Conservation (phyloP, 2,113 vertebrate genomes). For the Toxostoma redivivum region DNA sequence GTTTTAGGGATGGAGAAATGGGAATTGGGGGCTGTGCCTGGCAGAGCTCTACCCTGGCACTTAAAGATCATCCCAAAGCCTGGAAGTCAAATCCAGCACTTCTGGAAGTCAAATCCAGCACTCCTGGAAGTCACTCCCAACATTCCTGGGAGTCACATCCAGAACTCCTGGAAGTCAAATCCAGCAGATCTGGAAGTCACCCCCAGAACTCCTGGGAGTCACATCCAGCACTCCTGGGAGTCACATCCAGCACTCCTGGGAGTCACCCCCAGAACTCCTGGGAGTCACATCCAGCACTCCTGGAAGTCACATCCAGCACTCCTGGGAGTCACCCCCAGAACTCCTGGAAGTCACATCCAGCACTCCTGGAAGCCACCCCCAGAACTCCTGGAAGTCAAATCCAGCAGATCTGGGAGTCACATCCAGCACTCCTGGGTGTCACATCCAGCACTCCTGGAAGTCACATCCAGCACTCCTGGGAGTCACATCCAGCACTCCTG, state of each 20-base stretch:
- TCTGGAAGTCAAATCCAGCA: not conserved
- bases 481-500: not conserved
- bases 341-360: not conserved
- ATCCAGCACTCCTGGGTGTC: not conserved
- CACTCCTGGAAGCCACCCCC: not conserved
- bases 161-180: too few species aligned
- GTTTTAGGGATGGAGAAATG: not conserved
- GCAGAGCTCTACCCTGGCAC: not conserved
- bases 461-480: too few species aligned
- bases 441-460: not conserved
- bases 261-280: not conserved
- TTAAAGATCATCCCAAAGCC: not conserved
- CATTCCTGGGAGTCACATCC: not conserved
- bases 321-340: not conserved
- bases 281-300: not conserved
- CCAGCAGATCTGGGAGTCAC: not conserved
- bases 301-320: not conserved
- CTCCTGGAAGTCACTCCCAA: not conserved
- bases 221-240: not conserved
- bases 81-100: not conserved
- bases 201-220: not conserved
- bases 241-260: not conserved
- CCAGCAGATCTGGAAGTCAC: too few species aligned
- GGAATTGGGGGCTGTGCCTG: not conserved
- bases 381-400: not conserved